Conservation (phyloP, 2,797 vertebrate species). For the Silurus lanzhouensis region DNA sequence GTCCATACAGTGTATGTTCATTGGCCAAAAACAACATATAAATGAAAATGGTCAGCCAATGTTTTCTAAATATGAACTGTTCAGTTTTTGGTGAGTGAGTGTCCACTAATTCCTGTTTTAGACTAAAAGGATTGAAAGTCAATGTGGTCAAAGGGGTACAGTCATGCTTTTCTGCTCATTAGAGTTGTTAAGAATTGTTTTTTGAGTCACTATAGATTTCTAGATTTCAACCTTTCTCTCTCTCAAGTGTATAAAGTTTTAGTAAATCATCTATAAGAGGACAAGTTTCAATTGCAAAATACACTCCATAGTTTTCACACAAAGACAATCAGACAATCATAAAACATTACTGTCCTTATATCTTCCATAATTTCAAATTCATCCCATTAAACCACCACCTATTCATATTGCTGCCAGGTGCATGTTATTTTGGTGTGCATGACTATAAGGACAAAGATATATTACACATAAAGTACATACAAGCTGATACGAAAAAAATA, state of each 20-base stretch:
- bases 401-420: neutral
- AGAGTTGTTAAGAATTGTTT: neutral
- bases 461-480: too few relatives aligned
- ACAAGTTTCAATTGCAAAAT: neutral
- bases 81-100: neutral
- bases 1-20: too few relatives aligned
- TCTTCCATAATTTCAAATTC: neutral
- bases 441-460: neutral
- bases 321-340: neutral
- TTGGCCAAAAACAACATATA: neutral
- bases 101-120: neutral
- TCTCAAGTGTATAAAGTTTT: too few relatives aligned
- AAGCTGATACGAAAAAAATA: neutral
- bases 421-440: neutral
- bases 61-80: neutral
- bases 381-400: neutral
- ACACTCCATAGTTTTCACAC: neutral
- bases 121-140: neutral
- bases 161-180: neutral
- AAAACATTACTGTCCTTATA: neutral
- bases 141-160: too few relatives aligned
- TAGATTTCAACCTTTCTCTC: too few relatives aligned
- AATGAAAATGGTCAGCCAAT: neutral
- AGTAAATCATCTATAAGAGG: neutral
- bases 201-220: too few relatives aligned